Percentiles rank a stretch among this genome's conserved stretches.
Evolutionary conservation across 2,113 vertebrate genomes (phyloP).

Genomic region (Onychostruthus taczanowskii): DNA sequence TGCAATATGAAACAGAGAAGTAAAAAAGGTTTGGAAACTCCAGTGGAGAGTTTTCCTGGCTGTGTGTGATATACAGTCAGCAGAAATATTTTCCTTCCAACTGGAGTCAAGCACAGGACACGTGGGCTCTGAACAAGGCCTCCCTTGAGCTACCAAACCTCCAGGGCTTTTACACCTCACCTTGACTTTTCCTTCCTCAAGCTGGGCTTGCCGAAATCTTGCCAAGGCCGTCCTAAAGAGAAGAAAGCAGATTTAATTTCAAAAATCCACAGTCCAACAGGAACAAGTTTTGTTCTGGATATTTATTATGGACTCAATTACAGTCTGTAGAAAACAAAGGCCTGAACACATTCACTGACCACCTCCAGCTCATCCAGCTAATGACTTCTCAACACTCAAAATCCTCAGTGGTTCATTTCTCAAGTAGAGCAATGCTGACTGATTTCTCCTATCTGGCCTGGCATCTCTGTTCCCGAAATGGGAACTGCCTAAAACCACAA

Average conservation of each 20-base stretch:
- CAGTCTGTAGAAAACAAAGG: not conserved
- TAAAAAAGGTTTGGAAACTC: not conserved
- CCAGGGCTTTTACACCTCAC: conserved; percentile 56
- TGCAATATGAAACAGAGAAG: not conserved
- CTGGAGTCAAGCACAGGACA: not conserved
- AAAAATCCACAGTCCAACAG: not conserved
- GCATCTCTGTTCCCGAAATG: not conserved
- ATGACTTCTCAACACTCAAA: accelerated
- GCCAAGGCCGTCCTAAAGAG: conserved; percentile 91
- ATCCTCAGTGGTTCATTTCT: not conserved
- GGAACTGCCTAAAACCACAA: not conserved
- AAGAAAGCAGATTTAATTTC: not conserved
- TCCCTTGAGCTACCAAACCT: not conserved
- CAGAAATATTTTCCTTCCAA: not conserved
- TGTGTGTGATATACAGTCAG: not conserved
- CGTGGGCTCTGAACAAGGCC: accelerated
- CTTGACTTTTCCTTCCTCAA: conserved; percentile 96
- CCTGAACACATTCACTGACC: not conserved
- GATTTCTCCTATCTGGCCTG: too few relatives aligned
- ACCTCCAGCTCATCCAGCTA: not conserved
- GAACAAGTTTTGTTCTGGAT: not conserved
- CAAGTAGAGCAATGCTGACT: not conserved
- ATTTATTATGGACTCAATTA: not conserved
- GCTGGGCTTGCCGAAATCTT: conserved; percentile 93
- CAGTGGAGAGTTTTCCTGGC: not conserved